Base-by-base conservation (phyloP, 2,888 invertebrate species). In the Polydrusus pterygomalis region DNA sequence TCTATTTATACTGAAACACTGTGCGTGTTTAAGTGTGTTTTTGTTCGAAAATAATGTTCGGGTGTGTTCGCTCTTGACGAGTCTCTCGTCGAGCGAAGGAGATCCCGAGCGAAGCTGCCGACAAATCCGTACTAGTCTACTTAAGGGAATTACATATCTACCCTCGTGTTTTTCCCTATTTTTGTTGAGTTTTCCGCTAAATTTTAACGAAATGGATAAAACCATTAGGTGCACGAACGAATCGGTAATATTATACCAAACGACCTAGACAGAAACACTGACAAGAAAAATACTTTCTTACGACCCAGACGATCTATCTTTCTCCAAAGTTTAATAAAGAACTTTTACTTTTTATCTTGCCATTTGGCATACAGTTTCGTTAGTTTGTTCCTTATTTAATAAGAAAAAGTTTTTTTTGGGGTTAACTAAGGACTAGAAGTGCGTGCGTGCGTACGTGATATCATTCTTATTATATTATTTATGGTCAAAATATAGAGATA, bases 351-450 rank as follows among this genome's bases (percentile, higher is more conserved):
- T 30, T 30, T 54, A 54, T 54, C 20, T 20, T n/a, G 1, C 30
- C 13, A 30, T 10, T 54, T n/a, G 13, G 3, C 54, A 20, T 51
- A 54, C 54, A 54, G n/a, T 54, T 54, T 25, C 11, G 30, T n/a
- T 30, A 54, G 13, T 54, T 54, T 54, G 54, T 54, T 17, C 54
- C n/a, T 54, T 54, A 54, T 54, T 54, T n/a, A n/a, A 54, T 54
- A 54, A n/a, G 25, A 45, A 25, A 51, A 25, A 51, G 13, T 51
- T 51, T 20, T 54, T 54, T 54, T 20, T 30, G 5, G 11, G 7
- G 13, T 30, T 9, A 54, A 54, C 25, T 54, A n/a, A 30, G n/a
- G 25, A 30, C 51, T 51, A 6, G 3, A 47, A 17, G 47, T 8
- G 17, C 47, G 47, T 8, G 17, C 47, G 47, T 47, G 47, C 43